These are phyloP conservation scores for Altica lythri DNA, from an alignment of 2,888 invertebrate species.

Conservation along the genomic window DNA sequence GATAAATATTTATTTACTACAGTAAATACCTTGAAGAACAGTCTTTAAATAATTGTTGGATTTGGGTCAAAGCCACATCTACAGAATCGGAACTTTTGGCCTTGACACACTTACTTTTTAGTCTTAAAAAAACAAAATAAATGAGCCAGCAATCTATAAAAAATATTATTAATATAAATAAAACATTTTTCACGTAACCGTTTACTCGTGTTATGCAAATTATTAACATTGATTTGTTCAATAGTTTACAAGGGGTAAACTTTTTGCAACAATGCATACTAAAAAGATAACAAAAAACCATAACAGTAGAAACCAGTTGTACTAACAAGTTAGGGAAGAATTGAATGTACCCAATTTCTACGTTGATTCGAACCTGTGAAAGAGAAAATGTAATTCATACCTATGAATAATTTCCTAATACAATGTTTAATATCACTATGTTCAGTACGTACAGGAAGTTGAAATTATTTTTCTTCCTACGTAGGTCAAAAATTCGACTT, in stretches of 20 bases:
- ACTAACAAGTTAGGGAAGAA: constrained; percentile 4
- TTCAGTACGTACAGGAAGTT: no score
- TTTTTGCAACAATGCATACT: constrained; percentile 1
- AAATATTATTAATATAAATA: constrained; percentile 4
- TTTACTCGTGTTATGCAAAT: no score
- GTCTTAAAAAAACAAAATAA: constrained; percentile 1
- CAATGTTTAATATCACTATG: no score
- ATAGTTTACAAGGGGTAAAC: background rate
- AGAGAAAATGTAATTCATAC: no score
- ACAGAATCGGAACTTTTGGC: background rate
- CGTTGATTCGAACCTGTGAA: no score
- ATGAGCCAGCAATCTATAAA: background rate
- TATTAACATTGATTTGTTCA: no score
- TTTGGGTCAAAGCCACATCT: constrained; percentile 1
- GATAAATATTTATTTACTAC: background rate
- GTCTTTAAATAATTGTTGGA: constrained; percentile 1
- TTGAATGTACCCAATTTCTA: background rate
- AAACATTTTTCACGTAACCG: background rate
- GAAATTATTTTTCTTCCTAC: no score
- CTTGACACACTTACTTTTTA: constrained; percentile 9
- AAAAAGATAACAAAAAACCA: background rate
- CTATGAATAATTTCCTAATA: no score
- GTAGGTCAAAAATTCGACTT: no score
- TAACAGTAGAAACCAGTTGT: constrained; percentile 7
- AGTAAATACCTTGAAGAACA: background rate